Base-by-base conservation (phyloP, 2,888 invertebrate species). In the Amiota communis region DNA sequence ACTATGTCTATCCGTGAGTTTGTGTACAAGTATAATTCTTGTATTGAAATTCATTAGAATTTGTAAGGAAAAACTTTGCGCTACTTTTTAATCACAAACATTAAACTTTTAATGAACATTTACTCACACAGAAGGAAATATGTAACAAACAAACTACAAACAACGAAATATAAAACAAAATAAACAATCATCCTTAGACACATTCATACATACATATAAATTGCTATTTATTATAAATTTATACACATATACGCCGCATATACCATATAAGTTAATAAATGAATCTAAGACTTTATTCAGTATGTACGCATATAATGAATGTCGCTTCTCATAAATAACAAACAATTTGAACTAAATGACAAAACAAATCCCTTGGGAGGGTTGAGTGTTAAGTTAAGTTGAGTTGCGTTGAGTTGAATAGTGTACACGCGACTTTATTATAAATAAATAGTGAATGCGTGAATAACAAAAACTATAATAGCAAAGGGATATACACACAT, bases 91-190 rank as follows among this genome's bases (percentile, higher is more conserved):
- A 20, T 59, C 15, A 15, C 15, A 20, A 11, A 59, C 20, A 59
- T 59, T 17, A 63, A 63, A 63, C 63, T 63, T 63, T 46, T 63
- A 63, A 36, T 63, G 63, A 63, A 46, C 13, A 46, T 63, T 36
- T 63, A 46, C n/a, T 12, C 6, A n/a, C 3, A 53, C 12, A 53
- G n/a, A 12, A n/a, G 10, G 13, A 53, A 53, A 53, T 53, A n/a
- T n/a, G n/a, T n/a, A 53, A 12, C 12, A 53, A n/a, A 53, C 53
- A 53, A 3, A 17, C 63, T n/a, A 36, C 63, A 36, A 12, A 63
- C 46, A 63, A 36, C 36, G 2, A 36, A 36, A 36, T 36, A 36
- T 36, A 36, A 36, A 36, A 36, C 8, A 6, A 59, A 17, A 53
- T 56, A 56, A 23, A 17, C 63, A 17, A 8, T 23, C 53, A 53